phyloP scores from a whole-genome alignment of 2,797 vertebrate genomes.

The Botia kubotai region DNA sequence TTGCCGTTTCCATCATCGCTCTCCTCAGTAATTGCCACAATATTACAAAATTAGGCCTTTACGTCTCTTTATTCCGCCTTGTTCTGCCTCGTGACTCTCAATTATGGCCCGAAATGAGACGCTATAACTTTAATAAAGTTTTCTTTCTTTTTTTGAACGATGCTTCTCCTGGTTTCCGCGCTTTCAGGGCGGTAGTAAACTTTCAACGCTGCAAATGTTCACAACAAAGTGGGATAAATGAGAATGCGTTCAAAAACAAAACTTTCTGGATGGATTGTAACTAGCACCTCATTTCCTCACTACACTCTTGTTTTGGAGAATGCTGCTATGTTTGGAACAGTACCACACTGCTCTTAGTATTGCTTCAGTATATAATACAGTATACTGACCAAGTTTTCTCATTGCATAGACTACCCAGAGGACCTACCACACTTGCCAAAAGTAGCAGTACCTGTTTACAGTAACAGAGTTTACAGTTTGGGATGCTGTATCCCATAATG shows the following conservation, averaged over 20 bases:
- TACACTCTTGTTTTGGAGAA: not conserved
- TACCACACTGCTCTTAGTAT: too few species aligned
- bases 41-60: conserved; percentile 52
- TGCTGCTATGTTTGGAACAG: too few species aligned
- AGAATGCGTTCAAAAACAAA: not conserved
- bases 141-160: conserved; percentile 35
- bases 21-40: conserved; percentile 48
- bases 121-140: conserved; percentile 30
- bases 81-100: conserved; percentile 47
- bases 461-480: too few species aligned
- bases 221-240: not conserved
- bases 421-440: not conserved
- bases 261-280: not conserved
- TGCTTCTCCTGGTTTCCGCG: conserved; percentile 1
- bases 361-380: too few species aligned
- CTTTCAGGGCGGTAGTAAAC: not conserved
- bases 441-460: not conserved
- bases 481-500: not conserved
- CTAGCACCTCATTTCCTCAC: not conserved
- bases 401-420: too few species aligned
- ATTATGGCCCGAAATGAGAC: conserved; percentile 44
- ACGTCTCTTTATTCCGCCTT: conserved; percentile 31
- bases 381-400: too few species aligned
- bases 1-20: conserved; percentile 49
- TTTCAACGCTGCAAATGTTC: conserved; percentile 19